Evolutionary conservation across 2,888 invertebrate species (phyloP), one percentile per base, ranked within the genome.

Genomic region (Eumacrocentrus americanus): DNA sequence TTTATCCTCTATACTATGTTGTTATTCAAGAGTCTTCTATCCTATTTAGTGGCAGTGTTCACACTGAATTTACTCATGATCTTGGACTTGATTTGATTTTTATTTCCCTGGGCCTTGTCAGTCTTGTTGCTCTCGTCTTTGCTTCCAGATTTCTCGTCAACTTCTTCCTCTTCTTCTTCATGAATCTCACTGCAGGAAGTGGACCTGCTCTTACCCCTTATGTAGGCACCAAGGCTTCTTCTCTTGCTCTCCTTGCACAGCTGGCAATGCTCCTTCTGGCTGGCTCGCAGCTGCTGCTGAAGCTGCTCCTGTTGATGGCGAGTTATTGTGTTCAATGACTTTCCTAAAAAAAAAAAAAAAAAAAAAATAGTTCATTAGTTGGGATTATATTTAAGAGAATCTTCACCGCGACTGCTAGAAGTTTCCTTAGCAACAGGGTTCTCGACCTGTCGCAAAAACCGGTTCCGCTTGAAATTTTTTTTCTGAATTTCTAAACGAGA

Each of bases 241-340:
- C 84, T 82, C 70, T 84, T 84, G 62, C 81, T 83, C 66, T 84
- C 84, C 62, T 83, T 82, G 71, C 85, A 85, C 60, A 85, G 81
- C 11, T 84, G 82, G 58, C 85, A 85, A 29, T 80, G 78, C 61
- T 82, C 81, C 63, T 82, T 83, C 40, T 76, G 67, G 29, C 51
- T 51, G 42, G 67, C 70, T 53, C 70, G 72, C 64, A 77, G 75
- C 35, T 78, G 74, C 2, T 79, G 72, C 60, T 81, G 79, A 20
- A 76, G 67, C 63, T 78, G 79, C 58, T 77, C 76, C 44, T 74
- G 73, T 61, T 82, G 71, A n/a, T 68, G 68, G 22, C 67, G 69
- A 6, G 70, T 23, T 34, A 35, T 46, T 58, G 66, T 58, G n/a
- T 38, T 62, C 5, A 68, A 60, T 1, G 70, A 67, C 61, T 70